These are phyloP conservation scores for Thamnophis elegans DNA, from an alignment of 2,797 vertebrate genomes.

Conservation along the genomic window DNA sequence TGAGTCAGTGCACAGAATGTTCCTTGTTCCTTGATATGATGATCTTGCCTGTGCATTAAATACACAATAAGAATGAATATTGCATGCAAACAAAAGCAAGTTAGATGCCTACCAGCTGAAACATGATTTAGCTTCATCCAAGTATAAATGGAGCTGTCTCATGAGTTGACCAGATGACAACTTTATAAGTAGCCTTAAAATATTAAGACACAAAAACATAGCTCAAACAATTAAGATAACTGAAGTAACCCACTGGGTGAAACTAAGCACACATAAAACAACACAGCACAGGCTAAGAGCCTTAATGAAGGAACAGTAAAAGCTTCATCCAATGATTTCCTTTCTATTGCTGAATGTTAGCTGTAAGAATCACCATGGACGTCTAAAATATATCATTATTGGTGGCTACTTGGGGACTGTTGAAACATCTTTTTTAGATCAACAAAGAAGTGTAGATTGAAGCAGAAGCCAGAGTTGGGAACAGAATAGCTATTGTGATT, in stretches of 20 bases:
- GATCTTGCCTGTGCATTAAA: constrained; percentile 46
- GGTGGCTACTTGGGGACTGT: neutral
- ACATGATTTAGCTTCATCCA: constrained; percentile 25
- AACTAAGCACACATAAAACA: neutral
- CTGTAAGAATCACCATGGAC: neutral
- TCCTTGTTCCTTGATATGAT: constrained; percentile 49
- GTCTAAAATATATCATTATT: neutral
- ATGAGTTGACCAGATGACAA: constrained; percentile 42
- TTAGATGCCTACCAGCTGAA: constrained; percentile 55
- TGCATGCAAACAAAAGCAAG: constrained; percentile 56
- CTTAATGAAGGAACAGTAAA: neutral
- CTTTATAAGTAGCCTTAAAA: neutral
- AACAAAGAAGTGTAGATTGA: neutral
- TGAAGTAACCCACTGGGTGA: constrained; percentile 1
- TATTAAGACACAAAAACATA: constrained; percentile 3
- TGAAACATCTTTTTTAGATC: neutral
- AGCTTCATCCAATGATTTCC: neutral
- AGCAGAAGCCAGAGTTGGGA: neutral
- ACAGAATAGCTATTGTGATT: neutral
- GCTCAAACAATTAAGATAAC: constrained; percentile 22
- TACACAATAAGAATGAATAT: constrained; percentile 44
- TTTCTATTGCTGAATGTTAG: neutral
- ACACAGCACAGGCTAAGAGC: neutral
- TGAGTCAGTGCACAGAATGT: constrained; percentile 61
- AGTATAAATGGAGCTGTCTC: constrained; percentile 29